These are phyloP conservation scores for Mungos mungo DNA, from an alignment of 2,113 vertebrate species.

Conservation along the genomic window DNA sequence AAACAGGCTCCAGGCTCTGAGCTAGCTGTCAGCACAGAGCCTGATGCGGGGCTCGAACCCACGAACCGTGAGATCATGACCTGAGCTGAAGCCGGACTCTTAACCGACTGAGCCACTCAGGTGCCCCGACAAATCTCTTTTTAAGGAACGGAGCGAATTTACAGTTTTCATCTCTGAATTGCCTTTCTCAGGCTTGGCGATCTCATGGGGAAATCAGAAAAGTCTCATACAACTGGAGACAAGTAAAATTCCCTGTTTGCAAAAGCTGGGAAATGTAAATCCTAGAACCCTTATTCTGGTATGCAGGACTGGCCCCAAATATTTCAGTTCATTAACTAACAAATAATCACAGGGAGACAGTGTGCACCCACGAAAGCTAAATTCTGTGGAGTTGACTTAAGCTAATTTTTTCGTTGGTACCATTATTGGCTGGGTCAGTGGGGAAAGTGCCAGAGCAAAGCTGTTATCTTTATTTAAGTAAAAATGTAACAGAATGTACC, in stretches of 20 bases:
- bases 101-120: no score
- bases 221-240: not conserved
- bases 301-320: not conserved
- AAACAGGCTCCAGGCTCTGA: no score
- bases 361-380: not conserved
- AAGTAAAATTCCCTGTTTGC: not conserved
- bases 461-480: not conserved
- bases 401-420: no score
- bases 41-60: no score
- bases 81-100: no score
- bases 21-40: no score
- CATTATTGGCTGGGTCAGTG: not conserved
- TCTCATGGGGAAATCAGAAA: not conserved
- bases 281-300: not conserved
- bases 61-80: no score
- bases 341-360: not conserved
- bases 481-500: not conserved
- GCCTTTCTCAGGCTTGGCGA: not conserved
- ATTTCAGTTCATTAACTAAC: not conserved
- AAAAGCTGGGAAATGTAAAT: not conserved
- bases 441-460: not conserved
- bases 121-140: not conserved
- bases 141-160: not conserved
- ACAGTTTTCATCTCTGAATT: not conserved
- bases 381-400: not conserved